These are phyloP conservation scores for Spialia ferax DNA, from an alignment of 2,888 invertebrate species.

Conservation along the genomic window DNA sequence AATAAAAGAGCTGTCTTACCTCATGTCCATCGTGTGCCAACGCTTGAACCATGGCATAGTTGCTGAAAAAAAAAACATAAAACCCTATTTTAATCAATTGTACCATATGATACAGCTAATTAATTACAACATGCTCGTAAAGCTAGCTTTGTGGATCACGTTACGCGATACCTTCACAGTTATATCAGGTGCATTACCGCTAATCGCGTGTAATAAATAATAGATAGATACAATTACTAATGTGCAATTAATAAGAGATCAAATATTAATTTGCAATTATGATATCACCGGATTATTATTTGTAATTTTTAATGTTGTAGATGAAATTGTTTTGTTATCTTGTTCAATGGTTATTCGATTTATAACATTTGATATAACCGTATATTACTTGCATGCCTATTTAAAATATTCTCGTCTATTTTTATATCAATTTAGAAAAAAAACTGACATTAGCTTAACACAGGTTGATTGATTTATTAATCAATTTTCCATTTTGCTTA, in stretches of 20 bases:
- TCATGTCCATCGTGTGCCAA: slow-evolving; percentile 96
- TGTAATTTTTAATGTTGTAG: no score
- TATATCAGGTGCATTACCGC: slow-evolving; percentile 37
- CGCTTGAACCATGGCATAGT: slow-evolving; percentile 97
- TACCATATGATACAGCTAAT: slow-evolving; percentile 27
- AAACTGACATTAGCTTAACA: no score
- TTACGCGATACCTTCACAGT: slow-evolving; percentile 35
- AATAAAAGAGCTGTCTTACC: slow-evolving; percentile 80
- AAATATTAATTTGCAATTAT: slow-evolving; percentile 19
- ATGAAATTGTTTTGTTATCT: no score
- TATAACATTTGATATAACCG: no score
- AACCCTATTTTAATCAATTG: slow-evolving; percentile 16
- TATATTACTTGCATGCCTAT: no score
- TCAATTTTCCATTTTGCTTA: no score
- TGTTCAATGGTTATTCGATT: no score
- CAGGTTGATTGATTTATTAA: no score
- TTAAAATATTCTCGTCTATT: no score
- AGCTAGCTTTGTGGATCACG: slow-evolving; percentile 38
- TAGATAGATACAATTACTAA: slow-evolving; percentile 40
- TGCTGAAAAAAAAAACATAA: slow-evolving; percentile 87
- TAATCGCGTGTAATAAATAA: slow-evolving; percentile 39
- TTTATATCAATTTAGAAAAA: no score
- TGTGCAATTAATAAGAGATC: slow-evolving; percentile 28
- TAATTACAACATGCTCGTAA: slow-evolving; percentile 34
- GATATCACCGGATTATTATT: slow-evolving; percentile 2